These are phyloP conservation scores for Rhinogobius similis DNA, from an alignment of 2,113 vertebrate species.

Conservation along the genomic window DNA sequence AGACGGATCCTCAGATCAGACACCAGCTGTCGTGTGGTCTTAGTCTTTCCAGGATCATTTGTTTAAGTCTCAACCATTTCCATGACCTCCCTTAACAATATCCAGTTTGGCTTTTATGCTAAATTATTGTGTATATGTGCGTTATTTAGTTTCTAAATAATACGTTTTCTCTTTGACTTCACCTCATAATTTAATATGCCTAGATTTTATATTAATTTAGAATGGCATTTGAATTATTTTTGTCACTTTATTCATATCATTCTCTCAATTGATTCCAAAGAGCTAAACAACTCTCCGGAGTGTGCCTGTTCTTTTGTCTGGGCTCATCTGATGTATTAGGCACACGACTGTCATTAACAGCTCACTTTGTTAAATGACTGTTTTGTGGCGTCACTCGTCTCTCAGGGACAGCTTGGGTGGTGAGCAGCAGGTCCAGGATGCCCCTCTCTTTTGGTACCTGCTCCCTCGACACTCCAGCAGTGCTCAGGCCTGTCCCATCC, in stretches of 20 bases:
- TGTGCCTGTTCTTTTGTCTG: constrained; percentile 30
- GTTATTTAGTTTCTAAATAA: neutral
- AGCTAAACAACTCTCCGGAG: constrained; percentile 12
- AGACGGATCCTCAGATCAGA: constrained; percentile 73
- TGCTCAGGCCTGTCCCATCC: constrained; percentile 46
- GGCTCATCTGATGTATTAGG: constrained; percentile 59
- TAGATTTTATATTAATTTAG: neutral
- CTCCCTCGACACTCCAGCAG: constrained; percentile 61
- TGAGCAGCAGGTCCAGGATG: constrained; percentile 68
- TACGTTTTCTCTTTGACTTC: neutral
- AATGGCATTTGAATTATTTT: neutral
- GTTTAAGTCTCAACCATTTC: constrained; percentile 37
- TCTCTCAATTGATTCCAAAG: neutral
- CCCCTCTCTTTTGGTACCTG: constrained; percentile 36
- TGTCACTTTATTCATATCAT: neutral
- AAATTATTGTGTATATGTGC: neutral
- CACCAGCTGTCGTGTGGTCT: constrained; percentile 72
- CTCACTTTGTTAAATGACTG: constrained; percentile 76
- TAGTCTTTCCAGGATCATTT: constrained; percentile 48
- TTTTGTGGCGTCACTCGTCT: constrained; percentile 56
- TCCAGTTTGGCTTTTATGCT: constrained; percentile 13
- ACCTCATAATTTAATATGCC: neutral
- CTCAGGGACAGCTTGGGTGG: constrained; percentile 65
- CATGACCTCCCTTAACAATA: constrained; percentile 11
- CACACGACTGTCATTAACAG: constrained; percentile 65